Percentiles rank a stretch among this genome's conserved stretches.
phyloP scores from a whole-genome alignment of 2,888 invertebrate genomes.

The Anoplius nigerrimus region DNA sequence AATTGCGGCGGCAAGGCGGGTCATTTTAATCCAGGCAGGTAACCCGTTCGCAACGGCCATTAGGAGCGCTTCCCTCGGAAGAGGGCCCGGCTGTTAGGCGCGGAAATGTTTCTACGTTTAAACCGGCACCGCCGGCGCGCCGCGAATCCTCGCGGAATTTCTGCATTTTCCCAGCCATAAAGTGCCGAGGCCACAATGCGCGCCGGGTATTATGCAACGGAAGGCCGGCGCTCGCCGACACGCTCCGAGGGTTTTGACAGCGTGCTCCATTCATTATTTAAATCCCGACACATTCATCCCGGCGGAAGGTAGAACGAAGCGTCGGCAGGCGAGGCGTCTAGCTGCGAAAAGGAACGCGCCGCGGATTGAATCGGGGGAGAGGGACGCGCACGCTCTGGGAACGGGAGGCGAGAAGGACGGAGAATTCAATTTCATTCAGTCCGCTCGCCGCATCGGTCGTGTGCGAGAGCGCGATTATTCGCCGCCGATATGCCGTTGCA shows the following conservation, averaged over 20 bases:
- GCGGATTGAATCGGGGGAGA: no score
- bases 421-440: background rate
- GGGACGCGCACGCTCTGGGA: no score
- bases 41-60: slow-evolving; percentile 11
- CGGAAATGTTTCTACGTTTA: slow-evolving; percentile 24
- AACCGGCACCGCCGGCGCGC: slow-evolving; percentile 39
- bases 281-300: slow-evolving; percentile 27
- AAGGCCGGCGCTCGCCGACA: slow-evolving; percentile 52
- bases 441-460: no score
- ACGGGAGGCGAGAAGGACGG: no score
- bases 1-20: slow-evolving; percentile 4
- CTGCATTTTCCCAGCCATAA: slow-evolving; percentile 58
- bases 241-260: slow-evolving; percentile 62
- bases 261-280: slow-evolving; percentile 51
- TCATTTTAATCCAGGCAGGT: background rate
- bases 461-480: no score
- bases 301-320: background rate
- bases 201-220: slow-evolving; percentile 54
- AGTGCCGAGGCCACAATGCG: slow-evolving; percentile 40
- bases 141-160: slow-evolving; percentile 19
- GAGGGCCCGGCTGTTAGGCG: slow-evolving; percentile 5
- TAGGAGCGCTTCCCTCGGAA: slow-evolving; percentile 4
- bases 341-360: no score
- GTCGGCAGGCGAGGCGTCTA: no score
- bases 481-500: background rate